Evolutionary conservation across 2,888 invertebrate species (phyloP).

Genomic region (Pristionchus exspectatus): DNA sequence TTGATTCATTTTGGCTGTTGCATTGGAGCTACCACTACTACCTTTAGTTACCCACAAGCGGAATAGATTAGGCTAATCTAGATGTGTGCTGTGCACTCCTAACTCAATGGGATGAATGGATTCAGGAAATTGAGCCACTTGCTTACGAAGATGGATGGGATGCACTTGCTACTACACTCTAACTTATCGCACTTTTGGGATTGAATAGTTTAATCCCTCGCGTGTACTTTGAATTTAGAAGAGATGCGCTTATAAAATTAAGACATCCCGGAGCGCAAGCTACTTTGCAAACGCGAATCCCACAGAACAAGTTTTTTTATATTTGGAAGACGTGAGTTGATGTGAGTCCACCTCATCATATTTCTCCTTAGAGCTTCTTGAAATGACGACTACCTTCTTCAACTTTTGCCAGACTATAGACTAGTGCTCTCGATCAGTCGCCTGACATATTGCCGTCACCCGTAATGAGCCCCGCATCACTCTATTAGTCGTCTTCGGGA

Average conservation of each 20-base stretch:
- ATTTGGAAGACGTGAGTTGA: too few relatives aligned
- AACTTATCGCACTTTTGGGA: neutral
- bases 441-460: neutral
- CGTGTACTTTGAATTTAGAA: neutral
- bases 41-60: neutral
- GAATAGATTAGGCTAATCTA: neutral
- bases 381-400: neutral
- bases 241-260: neutral
- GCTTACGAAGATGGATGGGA: neutral
- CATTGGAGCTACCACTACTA: neutral
- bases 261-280: neutral
- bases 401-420: neutral
- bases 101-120: neutral
- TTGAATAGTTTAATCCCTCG: neutral
- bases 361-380: neutral
- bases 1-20: neutral
- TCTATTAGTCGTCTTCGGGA: neutral
- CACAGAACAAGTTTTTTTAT: too few relatives aligned
- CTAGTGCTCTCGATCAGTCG: neutral
- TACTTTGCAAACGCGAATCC: neutral
- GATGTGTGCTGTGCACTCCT: neutral
- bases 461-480: slow-evolving; percentile 32
- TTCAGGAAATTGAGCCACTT: neutral
- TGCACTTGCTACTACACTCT: neutral
- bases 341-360: neutral